Evolutionary conservation across 35 echinoderm and acorn worm species (phyloP).

Genomic region (Stichopus chloronotus): DNA sequence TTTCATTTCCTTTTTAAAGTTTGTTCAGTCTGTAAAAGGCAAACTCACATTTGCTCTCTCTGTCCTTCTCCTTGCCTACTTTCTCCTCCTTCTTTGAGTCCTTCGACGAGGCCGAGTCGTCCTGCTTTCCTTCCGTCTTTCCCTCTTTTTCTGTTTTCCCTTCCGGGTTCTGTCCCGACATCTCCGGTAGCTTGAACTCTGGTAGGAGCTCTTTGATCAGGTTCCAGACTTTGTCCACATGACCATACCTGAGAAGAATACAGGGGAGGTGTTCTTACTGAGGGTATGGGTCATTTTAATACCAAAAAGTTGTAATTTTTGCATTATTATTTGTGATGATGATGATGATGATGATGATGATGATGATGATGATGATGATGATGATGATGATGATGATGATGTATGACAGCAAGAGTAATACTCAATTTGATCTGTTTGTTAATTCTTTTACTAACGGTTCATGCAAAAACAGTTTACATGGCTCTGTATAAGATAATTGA

Average conservation of each 20-base stretch:
- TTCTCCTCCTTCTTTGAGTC: conserved; percentile 84
- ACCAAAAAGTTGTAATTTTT: neutral
- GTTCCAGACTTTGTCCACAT: conserved; percentile 88
- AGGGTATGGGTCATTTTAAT: neutral
- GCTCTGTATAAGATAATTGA: no score
- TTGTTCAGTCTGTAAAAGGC: neutral
- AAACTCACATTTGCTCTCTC: conserved; percentile 60
- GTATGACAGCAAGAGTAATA: no score
- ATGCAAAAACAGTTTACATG: no score
- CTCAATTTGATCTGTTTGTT: no score
- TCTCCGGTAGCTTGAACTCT: conserved; percentile 88
- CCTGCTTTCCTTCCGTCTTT: conserved; percentile 76
- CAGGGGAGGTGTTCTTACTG: neutral
- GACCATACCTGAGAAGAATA: conserved; percentile 75
- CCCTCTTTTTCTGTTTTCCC: conserved; percentile 30
- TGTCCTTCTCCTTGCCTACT: conserved; percentile 78
- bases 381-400: neutral
- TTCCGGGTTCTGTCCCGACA: conserved; percentile 17
- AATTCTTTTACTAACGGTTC: no score
- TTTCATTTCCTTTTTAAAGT: no score
- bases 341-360: neutral
- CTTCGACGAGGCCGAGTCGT: conserved; percentile 64
- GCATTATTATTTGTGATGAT: neutral
- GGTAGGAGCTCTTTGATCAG: conserved; percentile 80
- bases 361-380: neutral